These are phyloP conservation scores for Acrobasis consociella DNA, from an alignment of 2,888 invertebrate species.

Conservation along the genomic window DNA sequence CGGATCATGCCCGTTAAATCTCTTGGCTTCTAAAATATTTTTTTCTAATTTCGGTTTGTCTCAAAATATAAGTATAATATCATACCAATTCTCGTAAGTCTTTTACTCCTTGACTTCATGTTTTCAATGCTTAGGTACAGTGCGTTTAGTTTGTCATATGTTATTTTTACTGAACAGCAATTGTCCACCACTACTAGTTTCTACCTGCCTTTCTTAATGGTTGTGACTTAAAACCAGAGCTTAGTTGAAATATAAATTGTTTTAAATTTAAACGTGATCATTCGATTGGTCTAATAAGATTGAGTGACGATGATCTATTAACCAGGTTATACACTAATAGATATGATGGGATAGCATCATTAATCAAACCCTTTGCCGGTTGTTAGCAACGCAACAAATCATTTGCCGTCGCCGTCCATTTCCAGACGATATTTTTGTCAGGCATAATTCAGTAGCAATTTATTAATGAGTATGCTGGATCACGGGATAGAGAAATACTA, in stretches of 20 bases:
- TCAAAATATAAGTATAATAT: too few species aligned
- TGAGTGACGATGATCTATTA: background rate
- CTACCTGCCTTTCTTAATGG: too few species aligned
- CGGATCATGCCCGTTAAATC: too few species aligned
- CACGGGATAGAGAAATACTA: background rate
- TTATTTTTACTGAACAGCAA: too few species aligned
- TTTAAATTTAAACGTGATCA: too few species aligned
- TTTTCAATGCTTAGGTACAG: too few species aligned
- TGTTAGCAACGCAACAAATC: slow-evolving; percentile 15
- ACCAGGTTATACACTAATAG: slow-evolving; percentile 15
- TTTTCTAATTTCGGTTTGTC: too few species aligned
- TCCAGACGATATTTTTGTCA: slow-evolving; percentile 12
- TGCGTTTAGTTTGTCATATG: too few species aligned
- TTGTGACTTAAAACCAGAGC: too few species aligned
- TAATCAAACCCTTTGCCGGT: slow-evolving; percentile 4
- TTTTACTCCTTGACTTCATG: background rate
- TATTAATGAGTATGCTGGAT: background rate
- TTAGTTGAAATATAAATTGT: too few species aligned
- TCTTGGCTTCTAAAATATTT: too few species aligned
- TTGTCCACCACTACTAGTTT: too few species aligned
- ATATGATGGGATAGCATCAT: slow-evolving; percentile 10
- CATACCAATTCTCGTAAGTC: background rate
- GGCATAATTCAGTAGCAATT: background rate
- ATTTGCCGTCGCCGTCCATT: slow-evolving; percentile 11
- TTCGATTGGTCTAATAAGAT: background rate